Conservation (phyloP, 2,113 vertebrate species). For the Anolis carolinensis region DNA sequence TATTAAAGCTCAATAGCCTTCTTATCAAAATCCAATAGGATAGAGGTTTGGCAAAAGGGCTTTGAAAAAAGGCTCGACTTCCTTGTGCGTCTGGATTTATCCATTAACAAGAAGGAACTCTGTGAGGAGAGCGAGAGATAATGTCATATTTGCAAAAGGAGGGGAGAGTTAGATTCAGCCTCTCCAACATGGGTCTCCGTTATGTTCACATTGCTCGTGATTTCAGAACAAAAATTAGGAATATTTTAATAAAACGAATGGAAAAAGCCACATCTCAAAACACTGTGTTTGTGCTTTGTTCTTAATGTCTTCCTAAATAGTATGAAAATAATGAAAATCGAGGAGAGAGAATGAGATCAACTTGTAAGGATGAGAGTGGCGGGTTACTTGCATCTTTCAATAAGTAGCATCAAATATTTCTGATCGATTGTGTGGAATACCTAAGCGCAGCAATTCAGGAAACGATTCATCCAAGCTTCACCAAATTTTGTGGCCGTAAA, state of each 20-base stretch:
- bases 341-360: no score
- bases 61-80: slow-evolving; percentile 66
- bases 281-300: not conserved
- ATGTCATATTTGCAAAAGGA: slow-evolving; percentile 70
- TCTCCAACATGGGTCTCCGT: slow-evolving; percentile 17
- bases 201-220: not conserved
- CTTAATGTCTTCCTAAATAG: not conserved
- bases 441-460: no score
- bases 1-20: slow-evolving; percentile 87
- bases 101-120: slow-evolving; percentile 77
- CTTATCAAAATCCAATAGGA: slow-evolving; percentile 90
- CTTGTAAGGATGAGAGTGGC: no score
- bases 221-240: not conserved
- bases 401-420: no score
- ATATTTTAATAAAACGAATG: not conserved
- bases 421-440: no score
- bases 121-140: slow-evolving; percentile 75
- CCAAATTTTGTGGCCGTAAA: no score
- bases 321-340: no score
- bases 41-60: slow-evolving; percentile 76
- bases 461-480: no score
- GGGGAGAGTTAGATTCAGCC: slow-evolving; percentile 57
- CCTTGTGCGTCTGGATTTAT: slow-evolving; percentile 78
- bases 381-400: no score
- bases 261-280: not conserved